Conservation (phyloP, 1,140 invertebrate genomes). For the Patella vulgata region DNA sequence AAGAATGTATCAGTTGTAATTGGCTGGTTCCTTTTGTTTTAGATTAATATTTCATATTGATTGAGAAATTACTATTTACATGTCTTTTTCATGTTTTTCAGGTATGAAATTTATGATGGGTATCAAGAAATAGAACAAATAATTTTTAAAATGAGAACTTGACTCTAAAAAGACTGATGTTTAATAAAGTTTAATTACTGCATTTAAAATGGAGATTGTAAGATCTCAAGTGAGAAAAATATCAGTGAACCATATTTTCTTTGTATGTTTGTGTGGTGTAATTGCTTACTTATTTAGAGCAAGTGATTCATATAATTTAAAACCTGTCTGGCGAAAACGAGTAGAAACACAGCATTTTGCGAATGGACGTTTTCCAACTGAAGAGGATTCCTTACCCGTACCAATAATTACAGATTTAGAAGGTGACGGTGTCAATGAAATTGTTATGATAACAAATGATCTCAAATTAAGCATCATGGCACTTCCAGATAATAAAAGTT, state of each 20-base stretch:
- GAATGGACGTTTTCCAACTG: constrained; percentile 47
- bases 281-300: constrained; percentile 53
- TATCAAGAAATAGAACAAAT: too few species aligned
- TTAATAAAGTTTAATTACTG: too few species aligned
- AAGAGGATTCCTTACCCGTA: constrained; percentile 41
- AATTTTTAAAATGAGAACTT: too few species aligned
- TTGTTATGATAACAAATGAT: constrained; percentile 51
- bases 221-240: constrained; percentile 5
- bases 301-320: constrained; percentile 46
- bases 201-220: constrained; percentile 7
- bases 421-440: constrained; percentile 56
- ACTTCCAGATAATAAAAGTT: constrained; percentile 34
- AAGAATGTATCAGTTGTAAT: too few species aligned
- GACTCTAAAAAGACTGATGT: too few species aligned
- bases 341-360: constrained; percentile 40
- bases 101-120: too few species aligned
- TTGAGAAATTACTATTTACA: too few species aligned
- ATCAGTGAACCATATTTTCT: constrained; percentile 26
- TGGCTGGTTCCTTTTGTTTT: too few species aligned
- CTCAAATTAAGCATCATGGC: constrained; percentile 44
- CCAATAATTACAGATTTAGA: constrained; percentile 57
- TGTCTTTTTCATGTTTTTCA: too few species aligned
- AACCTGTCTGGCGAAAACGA: constrained; percentile 55
- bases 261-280: constrained; percentile 45
- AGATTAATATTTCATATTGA: too few species aligned